phyloP scores from a whole-genome alignment of 2,113 vertebrate genomes.

The Eulemur macaco region DNA sequence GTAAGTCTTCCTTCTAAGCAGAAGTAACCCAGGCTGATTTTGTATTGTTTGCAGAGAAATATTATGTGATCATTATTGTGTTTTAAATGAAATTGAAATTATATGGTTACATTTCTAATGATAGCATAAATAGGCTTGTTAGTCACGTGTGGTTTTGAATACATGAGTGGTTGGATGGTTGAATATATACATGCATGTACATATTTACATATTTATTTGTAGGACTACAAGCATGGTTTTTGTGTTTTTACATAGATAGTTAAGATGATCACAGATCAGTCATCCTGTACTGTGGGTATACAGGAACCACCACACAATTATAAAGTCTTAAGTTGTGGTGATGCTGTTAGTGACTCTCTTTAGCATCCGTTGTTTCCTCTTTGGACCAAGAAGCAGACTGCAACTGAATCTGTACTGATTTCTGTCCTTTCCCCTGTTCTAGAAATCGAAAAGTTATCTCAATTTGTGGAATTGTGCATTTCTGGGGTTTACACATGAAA shows the following conservation, averaged over 20 bases:
- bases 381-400: neutral
- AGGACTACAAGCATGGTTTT: neutral
- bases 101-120: neutral
- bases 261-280: constrained; percentile 2
- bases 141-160: constrained; percentile 6
- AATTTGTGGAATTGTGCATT: neutral
- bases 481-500: neutral
- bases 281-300: neutral
- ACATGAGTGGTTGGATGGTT: neutral
- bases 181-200: neutral
- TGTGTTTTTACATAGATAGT: neutral
- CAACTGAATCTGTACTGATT: neutral
- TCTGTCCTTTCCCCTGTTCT: neutral
- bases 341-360: neutral
- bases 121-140: neutral
- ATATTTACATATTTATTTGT: constrained; percentile 36
- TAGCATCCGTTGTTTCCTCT: neutral
- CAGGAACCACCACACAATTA: neutral
- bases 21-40: constrained; percentile 21
- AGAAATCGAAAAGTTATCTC: constrained; percentile 4
- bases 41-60: neutral
- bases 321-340: neutral
- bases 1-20: neutral
- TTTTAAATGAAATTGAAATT: constrained; percentile 31
- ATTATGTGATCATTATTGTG: neutral